Evolutionary conservation across 2,113 vertebrate genomes (phyloP).

Genomic region (Rhabdomys dilectus): DNA sequence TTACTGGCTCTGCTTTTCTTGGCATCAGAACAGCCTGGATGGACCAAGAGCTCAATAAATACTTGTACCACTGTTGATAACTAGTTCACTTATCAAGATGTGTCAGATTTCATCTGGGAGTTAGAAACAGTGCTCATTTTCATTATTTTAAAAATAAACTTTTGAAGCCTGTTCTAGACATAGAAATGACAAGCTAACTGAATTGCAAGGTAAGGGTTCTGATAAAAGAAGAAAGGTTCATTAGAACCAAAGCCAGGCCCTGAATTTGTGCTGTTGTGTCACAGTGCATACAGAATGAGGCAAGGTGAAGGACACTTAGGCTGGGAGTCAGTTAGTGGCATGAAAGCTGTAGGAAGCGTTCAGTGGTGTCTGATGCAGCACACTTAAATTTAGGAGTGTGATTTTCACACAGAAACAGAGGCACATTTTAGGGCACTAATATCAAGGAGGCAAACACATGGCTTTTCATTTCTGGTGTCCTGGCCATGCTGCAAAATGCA

Average conservation of each 20-base stretch:
- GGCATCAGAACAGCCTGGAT: background rate
- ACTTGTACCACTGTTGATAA: background rate
- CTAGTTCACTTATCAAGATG: background rate
- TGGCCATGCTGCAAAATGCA: background rate
- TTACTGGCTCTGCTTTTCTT: background rate
- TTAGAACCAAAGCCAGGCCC: background rate
- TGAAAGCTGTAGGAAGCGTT: background rate
- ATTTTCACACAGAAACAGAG: background rate
- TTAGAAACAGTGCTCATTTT: background rate
- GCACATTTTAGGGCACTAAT: background rate
- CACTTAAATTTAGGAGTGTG: background rate
- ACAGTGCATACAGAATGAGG: background rate
- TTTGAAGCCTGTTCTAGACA: background rate
- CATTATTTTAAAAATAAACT: constrained; percentile 14
- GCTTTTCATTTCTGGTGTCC: background rate
- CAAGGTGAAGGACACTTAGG: background rate
- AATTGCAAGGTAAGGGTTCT: background rate
- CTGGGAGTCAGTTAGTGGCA: background rate
- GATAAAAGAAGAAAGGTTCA: background rate
- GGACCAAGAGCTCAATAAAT: background rate
- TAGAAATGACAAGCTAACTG: background rate
- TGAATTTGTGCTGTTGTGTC: background rate
- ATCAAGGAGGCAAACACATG: background rate
- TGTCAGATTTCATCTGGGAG: background rate
- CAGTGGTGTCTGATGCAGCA: rapidly evolving